phyloP scores from a whole-genome alignment of 1,140 invertebrate species.

The Aphaenogaster ashmeadi region DNA sequence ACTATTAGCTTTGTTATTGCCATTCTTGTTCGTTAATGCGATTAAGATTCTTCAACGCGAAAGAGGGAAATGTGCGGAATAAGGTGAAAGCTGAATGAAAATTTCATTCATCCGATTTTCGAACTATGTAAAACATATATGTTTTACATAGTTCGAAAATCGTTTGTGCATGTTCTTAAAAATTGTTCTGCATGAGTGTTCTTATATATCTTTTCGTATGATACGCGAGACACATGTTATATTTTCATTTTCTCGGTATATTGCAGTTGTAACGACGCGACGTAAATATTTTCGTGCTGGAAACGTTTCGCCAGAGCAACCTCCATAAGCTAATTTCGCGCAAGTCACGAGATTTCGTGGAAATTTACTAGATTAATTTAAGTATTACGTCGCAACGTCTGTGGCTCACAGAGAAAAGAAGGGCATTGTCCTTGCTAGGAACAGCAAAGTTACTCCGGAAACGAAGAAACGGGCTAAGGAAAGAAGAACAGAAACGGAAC shows the following conservation, averaged over 20 bases:
- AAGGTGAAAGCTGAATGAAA: conserved; percentile 12
- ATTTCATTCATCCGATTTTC: conserved; percentile 36
- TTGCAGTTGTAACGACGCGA: conserved; percentile 8
- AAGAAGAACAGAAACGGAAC: conserved; percentile 60
- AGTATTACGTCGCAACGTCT: conserved; percentile 58
- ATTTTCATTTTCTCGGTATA: conserved; percentile 48
- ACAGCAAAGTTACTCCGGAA: conserved; percentile 63
- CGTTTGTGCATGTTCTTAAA: not conserved
- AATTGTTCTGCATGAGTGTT: not conserved
- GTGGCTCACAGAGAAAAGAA: conserved; percentile 45
- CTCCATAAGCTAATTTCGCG: conserved; percentile 43
- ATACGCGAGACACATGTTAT: conserved; percentile 8
- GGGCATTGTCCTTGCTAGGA: conserved; percentile 48
- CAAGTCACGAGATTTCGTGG: conserved; percentile 51
- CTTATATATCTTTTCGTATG: not conserved
- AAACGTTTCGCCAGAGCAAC: conserved; percentile 17
- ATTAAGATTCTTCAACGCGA: conserved; percentile 34
- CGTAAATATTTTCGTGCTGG: conserved; percentile 46
- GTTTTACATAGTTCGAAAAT: too few species aligned
- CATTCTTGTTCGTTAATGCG: conserved; percentile 39
- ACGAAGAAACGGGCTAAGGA: conserved; percentile 53
- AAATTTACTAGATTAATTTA: conserved; percentile 63
- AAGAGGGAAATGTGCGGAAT: not conserved
- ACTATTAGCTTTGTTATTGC: conserved; percentile 42
- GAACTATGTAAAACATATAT: not conserved